Percentiles rank a stretch among this genome's conserved stretches.
Conservation (phyloP, 2,113 vertebrate species). For the Rhinolophus ferrumequinum region DNA sequence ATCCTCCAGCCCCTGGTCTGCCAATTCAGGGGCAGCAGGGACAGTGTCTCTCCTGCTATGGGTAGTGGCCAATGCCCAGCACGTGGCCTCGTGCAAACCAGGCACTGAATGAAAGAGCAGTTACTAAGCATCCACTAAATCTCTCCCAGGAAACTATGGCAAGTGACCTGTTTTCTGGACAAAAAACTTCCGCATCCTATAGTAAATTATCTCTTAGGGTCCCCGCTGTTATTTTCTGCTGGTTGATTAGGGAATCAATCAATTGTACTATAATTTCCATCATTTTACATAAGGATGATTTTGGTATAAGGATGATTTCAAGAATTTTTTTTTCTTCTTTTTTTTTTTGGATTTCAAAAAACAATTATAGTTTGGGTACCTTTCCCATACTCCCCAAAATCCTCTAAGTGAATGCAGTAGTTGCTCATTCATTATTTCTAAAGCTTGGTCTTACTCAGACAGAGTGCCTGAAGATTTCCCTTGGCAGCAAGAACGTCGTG, state of each 20-base stretch:
- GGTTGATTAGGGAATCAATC: neutral
- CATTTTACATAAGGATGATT: neutral
- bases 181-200: neutral
- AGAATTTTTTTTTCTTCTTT: neutral
- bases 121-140: neutral
- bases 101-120: neutral
- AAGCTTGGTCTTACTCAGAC: neutral
- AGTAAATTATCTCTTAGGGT: neutral
- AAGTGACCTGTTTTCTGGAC: neutral
- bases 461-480: neutral
- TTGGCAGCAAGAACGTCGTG: neutral
- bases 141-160: neutral
- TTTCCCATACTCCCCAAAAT: neutral
- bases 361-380: neutral
- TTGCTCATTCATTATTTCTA: neutral
- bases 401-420: neutral
- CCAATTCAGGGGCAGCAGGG: neutral
- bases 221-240: neutral
- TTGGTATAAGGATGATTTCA: neutral
- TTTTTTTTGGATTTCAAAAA: neutral
- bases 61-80: neutral
- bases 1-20: too few species aligned
- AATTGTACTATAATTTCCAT: neutral
- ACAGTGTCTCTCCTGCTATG: neutral
- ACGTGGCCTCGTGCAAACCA: neutral